Evolutionary conservation across 2,113 vertebrate genomes (phyloP).

Genomic region (Stigmatopora nigra): DNA sequence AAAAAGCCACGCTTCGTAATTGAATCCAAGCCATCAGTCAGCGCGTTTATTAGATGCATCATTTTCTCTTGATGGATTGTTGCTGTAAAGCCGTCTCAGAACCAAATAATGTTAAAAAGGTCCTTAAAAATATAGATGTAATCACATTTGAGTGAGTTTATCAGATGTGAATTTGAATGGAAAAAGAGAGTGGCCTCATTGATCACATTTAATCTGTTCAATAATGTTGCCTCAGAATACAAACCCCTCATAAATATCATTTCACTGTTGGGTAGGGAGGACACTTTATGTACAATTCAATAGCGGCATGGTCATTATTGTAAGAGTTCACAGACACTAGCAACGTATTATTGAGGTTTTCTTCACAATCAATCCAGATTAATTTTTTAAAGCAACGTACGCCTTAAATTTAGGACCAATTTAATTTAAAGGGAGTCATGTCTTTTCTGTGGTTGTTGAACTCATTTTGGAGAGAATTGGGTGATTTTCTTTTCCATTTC

Average conservation of each 20-base stretch:
- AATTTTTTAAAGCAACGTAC: not conserved
- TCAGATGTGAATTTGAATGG: conserved; percentile 1
- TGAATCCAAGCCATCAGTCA: not conserved
- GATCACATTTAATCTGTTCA: conserved; percentile 13
- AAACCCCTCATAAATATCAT: conserved; percentile 23
- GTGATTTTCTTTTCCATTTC: not conserved
- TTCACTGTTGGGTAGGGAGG: conserved; percentile 11
- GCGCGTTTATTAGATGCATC: conserved; percentile 2
- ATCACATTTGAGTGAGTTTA: conserved; percentile 9
- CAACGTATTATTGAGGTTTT: not conserved
- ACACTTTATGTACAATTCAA: not conserved
- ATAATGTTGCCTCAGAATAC: conserved; percentile 5
- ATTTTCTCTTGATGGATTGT: conserved; percentile 12
- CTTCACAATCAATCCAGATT: not conserved
- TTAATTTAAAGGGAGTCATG: not conserved
- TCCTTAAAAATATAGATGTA: not conserved
- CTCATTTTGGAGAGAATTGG: too few species aligned
- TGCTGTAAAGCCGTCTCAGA: not conserved
- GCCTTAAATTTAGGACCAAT: not conserved
- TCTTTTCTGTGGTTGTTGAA: too few species aligned
- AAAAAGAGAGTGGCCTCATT: conserved; percentile 8
- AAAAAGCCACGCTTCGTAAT: conserved; percentile 1
- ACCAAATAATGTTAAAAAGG: not conserved
- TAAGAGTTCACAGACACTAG: conserved; percentile 15
- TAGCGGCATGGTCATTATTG: conserved; percentile 25